A percentile compares a stretch with the other conserved stretches of the same genome.
phyloP scores from a whole-genome alignment of 2,888 invertebrate genomes.

The Himalopsyche anomala region DNA sequence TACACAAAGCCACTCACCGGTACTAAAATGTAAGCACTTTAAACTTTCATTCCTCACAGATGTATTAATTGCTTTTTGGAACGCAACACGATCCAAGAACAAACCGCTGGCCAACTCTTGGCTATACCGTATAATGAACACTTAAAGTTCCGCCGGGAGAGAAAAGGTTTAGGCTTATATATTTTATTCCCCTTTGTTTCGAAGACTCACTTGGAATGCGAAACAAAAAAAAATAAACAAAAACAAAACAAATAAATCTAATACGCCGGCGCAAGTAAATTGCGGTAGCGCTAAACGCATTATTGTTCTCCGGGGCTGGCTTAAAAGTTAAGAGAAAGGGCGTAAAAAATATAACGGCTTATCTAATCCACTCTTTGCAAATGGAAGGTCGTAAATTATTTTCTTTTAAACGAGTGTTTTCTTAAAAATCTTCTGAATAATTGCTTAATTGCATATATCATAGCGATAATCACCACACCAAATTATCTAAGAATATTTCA shows the following conservation, averaged over 20 bases:
- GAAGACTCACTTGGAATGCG: constrained; percentile 34
- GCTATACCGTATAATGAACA: constrained; percentile 58
- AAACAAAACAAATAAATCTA: constrained; percentile 58
- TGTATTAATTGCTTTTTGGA: constrained; percentile 34
- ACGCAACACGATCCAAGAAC: constrained; percentile 47
- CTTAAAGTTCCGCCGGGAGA: constrained; percentile 53
- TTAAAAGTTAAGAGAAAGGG: constrained; percentile 53
- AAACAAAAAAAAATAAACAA: constrained; percentile 34
- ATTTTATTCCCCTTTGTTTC: constrained; percentile 39
- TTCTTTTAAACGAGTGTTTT: constrained; percentile 13
- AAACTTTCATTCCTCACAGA: constrained; percentile 34
- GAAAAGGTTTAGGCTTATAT: constrained; percentile 54
- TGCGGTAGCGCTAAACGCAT: constrained; percentile 62
- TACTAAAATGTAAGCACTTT: constrained; percentile 34
- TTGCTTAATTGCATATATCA: not conserved
- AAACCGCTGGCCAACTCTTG: constrained; percentile 48
- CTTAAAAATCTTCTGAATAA: not conserved
- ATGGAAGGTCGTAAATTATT: constrained; percentile 52
- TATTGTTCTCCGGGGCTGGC: constrained; percentile 62
- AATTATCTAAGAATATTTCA: too few species aligned
- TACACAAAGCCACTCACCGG: constrained; percentile 34
- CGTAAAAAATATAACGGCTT: constrained; percentile 48
- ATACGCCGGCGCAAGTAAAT: constrained; percentile 54
- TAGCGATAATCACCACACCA: too few species aligned
- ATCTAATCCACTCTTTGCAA: constrained; percentile 46